Conservation (phyloP, 2,113 vertebrate genomes). For the Vicugna pacos region DNA sequence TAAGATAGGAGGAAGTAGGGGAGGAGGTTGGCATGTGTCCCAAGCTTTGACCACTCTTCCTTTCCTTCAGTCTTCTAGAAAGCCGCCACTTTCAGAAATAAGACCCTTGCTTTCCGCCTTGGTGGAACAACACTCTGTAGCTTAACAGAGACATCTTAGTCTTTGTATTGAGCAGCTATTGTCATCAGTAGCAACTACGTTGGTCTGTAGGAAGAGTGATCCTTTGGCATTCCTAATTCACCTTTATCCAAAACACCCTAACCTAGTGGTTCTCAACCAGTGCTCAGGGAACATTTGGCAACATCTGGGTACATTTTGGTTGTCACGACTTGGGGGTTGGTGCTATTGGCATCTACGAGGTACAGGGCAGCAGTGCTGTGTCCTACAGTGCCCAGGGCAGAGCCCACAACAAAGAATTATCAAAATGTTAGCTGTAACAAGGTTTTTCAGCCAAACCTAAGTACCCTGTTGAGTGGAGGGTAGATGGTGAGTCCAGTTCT, state of each 20-base stretch:
- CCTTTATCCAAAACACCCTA: neutral
- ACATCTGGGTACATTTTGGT: neutral
- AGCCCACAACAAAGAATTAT: neutral
- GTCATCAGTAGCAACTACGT: neutral
- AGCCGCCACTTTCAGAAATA: neutral
- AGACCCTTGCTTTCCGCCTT: neutral
- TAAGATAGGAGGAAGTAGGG: neutral
- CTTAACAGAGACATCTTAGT: neutral
- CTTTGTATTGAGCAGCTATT: neutral
- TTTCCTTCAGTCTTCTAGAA: conserved; percentile 26
- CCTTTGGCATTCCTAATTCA: neutral
- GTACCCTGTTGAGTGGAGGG: neutral
- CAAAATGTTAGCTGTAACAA: neutral
- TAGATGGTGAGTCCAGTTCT: neutral
- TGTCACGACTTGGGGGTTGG: neutral
- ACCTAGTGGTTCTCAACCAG: neutral
- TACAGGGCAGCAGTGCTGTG: neutral
- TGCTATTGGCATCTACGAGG: neutral
- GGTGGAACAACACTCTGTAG: neutral
- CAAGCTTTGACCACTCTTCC: neutral
- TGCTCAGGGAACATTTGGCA: neutral
- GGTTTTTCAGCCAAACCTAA: neutral
- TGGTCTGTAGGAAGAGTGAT: neutral
- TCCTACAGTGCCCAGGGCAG: neutral
- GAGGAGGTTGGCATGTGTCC: neutral